A percentile compares a stretch with the other conserved stretches of the same genome.
Conservation (phyloP, 2,113 vertebrate genomes). For the Eclectus roratus region DNA sequence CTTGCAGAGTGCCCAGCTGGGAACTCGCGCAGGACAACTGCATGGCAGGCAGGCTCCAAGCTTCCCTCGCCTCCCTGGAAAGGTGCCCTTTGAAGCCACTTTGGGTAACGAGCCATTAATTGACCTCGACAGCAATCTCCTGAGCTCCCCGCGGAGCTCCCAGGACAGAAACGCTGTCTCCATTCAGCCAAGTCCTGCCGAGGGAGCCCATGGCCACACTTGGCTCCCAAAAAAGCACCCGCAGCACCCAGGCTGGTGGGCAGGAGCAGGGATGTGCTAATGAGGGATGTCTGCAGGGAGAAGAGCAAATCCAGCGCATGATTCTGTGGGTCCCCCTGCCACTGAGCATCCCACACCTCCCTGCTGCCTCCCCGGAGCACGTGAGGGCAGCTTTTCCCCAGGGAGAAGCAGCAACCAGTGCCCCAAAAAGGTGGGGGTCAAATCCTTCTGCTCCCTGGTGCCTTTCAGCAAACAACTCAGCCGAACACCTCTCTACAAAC, state of each 20-base stretch:
- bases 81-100: neutral
- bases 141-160: neutral
- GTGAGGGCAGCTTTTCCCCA: neutral
- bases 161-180: neutral
- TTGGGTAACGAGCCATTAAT: neutral
- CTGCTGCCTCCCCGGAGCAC: neutral
- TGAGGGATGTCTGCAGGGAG: rapidly evolving
- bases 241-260: neutral
- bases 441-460: neutral
- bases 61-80: neutral
- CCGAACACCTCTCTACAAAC: neutral
- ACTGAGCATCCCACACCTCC: neutral
- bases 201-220: rapidly evolving
- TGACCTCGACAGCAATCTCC: neutral
- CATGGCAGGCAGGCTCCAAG: neutral
- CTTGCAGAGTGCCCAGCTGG: neutral
- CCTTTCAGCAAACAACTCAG: neutral
- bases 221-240: rapidly evolving
- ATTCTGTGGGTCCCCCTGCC: neutral
- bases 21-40: neutral
- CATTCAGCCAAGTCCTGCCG: neutral
- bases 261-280: neutral
- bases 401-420: neutral
- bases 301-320: neutral
- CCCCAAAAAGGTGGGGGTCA: neutral